A percentile compares a stretch with the other conserved stretches of the same genome.
Evolutionary conservation across 2,888 invertebrate genomes (phyloP).

Genomic region (Anticlea derivata): DNA sequence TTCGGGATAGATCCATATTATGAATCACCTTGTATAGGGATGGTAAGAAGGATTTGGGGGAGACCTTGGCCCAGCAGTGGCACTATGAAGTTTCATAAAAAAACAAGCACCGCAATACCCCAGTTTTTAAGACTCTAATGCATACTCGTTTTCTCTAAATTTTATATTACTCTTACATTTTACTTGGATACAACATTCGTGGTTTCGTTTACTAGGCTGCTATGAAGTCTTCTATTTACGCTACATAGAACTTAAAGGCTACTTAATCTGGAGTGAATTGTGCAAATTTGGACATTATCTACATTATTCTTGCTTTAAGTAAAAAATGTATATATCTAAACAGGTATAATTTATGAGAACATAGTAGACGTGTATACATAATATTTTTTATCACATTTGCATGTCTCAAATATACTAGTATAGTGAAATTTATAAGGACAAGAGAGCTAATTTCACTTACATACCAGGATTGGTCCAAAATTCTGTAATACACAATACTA

Average conservation of each 20-base stretch:
- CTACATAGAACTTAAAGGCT: conserved; percentile 6
- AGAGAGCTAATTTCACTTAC: conserved; percentile 67
- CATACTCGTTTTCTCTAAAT: not conserved
- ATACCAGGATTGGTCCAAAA: conserved; percentile 68
- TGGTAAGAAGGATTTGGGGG: no score
- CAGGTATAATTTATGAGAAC: conserved; percentile 13
- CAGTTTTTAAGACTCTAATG: not conserved
- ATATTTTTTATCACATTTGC: conserved; percentile 30
- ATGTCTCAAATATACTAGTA: conserved; percentile 37
- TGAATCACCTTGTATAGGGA: no score
- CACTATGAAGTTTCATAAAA: no score
- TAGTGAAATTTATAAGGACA: conserved; percentile 32
- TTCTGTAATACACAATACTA: conserved; percentile 52
- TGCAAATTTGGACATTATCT: conserved; percentile 3
- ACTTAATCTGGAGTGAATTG: conserved; percentile 6
- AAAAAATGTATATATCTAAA: conserved; percentile 1
- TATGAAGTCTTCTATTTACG: not conserved
- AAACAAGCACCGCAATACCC: not conserved
- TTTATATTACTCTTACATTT: not conserved
- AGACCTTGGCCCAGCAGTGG: no score
- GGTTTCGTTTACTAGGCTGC: conserved; percentile 1
- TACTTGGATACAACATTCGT: conserved; percentile 9
- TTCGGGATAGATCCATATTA: no score
- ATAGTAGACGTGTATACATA: conserved; percentile 27
- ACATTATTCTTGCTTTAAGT: not conserved